These are phyloP conservation scores for Heliothis peltigera DNA, from an alignment of 2,888 invertebrate species.

Conservation along the genomic window DNA sequence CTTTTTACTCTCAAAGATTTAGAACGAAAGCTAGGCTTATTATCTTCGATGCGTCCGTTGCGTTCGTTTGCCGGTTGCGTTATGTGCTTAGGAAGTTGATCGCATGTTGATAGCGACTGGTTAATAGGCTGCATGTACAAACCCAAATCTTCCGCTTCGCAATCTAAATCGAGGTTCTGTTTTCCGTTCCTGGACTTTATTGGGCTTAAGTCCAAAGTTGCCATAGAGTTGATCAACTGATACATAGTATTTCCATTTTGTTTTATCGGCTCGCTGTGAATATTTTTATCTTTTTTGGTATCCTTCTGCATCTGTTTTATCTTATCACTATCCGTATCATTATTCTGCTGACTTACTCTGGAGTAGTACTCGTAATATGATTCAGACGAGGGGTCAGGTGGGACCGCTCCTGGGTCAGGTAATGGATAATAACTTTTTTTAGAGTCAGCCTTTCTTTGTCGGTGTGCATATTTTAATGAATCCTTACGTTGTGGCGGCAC, in stretches of 20 bases:
- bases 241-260: conserved; percentile 80
- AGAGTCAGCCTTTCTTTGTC: conserved; percentile 85
- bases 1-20: conserved; percentile 88
- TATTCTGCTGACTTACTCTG: conserved; percentile 87
- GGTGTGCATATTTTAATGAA: conserved; percentile 87
- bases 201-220: conserved; percentile 83
- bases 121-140: conserved; percentile 86
- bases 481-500: conserved; percentile 85
- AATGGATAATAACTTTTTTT: conserved; percentile 83
- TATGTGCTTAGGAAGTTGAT: conserved; percentile 84
- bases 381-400: conserved; percentile 85
- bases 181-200: conserved; percentile 81
- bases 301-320: conserved; percentile 82
- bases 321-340: conserved; percentile 87
- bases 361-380: conserved; percentile 89
- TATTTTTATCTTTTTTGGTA: conserved; percentile 74
- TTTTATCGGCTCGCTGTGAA: conserved; percentile 61
- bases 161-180: conserved; percentile 77
- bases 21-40: conserved; percentile 87
- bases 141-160: conserved; percentile 85
- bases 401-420: conserved; percentile 86
- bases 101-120: conserved; percentile 85
- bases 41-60: conserved; percentile 83
- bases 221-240: conserved; percentile 86
- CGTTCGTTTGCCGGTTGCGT: conserved; percentile 79